phyloP scores from a whole-genome alignment of 2,888 invertebrate species.

The Theretra japonica region DNA sequence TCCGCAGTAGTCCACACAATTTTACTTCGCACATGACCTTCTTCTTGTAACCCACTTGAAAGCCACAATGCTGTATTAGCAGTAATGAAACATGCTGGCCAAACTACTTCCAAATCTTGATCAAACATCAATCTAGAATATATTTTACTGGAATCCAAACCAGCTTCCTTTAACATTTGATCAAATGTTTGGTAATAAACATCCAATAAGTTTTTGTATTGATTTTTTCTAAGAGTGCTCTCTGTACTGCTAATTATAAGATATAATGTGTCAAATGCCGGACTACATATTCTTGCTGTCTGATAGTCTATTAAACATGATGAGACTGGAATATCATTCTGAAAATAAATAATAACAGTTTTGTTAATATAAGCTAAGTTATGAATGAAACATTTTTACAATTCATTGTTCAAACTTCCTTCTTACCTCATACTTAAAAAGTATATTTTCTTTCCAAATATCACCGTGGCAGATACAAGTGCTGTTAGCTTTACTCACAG shows the following conservation, averaged over 20 bases:
- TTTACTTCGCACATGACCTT: conserved; percentile 75
- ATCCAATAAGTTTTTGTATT: conserved; percentile 58
- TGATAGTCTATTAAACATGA: conserved; percentile 78
- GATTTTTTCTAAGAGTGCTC: conserved; percentile 50
- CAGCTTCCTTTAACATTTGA: conserved; percentile 45
- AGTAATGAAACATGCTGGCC: conserved; percentile 68
- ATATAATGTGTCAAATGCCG: conserved; percentile 71
- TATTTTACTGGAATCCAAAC: conserved; percentile 48
- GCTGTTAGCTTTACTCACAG: conserved; percentile 48
- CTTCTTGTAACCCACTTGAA: conserved; percentile 69
- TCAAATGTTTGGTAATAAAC: conserved; percentile 63
- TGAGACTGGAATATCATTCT: conserved; percentile 59
- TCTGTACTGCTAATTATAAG: conserved; percentile 68
- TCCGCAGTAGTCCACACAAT: conserved; percentile 51
- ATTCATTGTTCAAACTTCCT: not conserved
- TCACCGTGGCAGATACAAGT: conserved; percentile 76
- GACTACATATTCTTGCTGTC: conserved; percentile 64
- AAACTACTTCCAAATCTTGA: conserved; percentile 63
- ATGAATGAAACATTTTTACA: not conserved
- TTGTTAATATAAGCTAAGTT: not conserved
- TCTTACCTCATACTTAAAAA: conserved; percentile 72
- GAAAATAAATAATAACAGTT: conserved; percentile 36
- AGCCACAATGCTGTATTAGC: conserved; percentile 77
- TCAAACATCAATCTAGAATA: conserved; percentile 63
- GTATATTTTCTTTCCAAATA: conserved; percentile 79